These are phyloP conservation scores for Polypedilum vanderplanki DNA, from an alignment of 1,140 invertebrate species.

Conservation along the genomic window DNA sequence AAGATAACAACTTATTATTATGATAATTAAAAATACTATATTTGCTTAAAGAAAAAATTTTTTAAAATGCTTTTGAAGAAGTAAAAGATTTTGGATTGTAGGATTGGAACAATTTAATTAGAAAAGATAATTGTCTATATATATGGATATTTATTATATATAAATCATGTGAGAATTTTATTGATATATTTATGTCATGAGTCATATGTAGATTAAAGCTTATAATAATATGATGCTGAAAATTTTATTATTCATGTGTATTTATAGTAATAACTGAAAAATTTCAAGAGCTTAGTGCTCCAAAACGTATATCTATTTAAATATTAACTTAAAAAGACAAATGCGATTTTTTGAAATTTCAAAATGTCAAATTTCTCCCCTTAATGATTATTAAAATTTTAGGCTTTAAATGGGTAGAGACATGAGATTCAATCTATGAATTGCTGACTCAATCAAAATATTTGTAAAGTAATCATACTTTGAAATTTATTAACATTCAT, in stretches of 20 bases:
- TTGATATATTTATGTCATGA: not conserved
- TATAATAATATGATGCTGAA: not conserved
- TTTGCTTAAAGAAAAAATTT: not conserved
- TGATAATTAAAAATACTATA: not conserved
- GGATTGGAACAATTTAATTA: not conserved
- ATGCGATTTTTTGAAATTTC: slow-evolving; percentile 24
- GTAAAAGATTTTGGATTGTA: not conserved
- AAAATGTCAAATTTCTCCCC: slow-evolving; percentile 17
- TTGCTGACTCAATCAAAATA: slow-evolving; percentile 29
- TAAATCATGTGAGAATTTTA: slow-evolving; percentile 8
- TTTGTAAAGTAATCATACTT: not conserved
- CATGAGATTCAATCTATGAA: slow-evolving; percentile 23
- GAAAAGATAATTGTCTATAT: not conserved
- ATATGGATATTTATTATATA: too few relatives aligned
- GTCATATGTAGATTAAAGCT: not conserved
- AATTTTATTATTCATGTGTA: slow-evolving; percentile 21
- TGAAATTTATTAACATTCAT: not conserved
- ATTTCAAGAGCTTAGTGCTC: too few relatives aligned
- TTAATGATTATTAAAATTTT: not conserved
- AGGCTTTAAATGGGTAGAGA: slow-evolving; percentile 1
- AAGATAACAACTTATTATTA: not conserved
- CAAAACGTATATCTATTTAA: too few relatives aligned
- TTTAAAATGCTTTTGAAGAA: not conserved
- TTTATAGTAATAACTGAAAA: slow-evolving; percentile 6
- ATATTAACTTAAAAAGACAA: not conserved